Base-by-base conservation (phyloP, 92 coral and sea anemone species). In the Bergia puertoricense region DNA sequence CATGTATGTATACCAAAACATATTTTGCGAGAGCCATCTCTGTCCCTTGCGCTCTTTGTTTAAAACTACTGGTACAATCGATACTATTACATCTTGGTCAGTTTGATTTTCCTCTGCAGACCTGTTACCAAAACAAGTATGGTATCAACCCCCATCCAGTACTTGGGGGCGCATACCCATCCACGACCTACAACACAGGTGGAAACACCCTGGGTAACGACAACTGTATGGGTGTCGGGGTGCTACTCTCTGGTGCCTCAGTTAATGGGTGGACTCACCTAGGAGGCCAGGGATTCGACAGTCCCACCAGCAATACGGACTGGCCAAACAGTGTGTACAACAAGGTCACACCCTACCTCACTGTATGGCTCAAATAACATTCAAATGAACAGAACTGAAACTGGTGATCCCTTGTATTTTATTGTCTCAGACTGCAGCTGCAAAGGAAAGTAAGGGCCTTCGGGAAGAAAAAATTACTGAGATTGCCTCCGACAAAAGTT, bases 221-320 rank as follows among this genome's bases (percentile, higher is more conserved):
- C 77, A 66, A 83, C 56, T 83, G 86, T 38, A 83, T 83, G 86
- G 51, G 59, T 10, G 77, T 83, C 10, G 86, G 86, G 16, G 86
- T 83, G 14, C 77, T 22, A 20, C 51, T 38, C 30, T 9, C 13
- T 37, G 57, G 86, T 7, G 22, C 51, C 40, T 5, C 86, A 15
- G 38, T 23, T 18, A 16, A 83, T n/a, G 86, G 86, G 57, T 83
- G 86, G 86, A 72, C 76, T 5, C 76, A 72, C 5, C 30, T 30
- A 8, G 36, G 36, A 5, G 76, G 76, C 76, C 36, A 72, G 43
- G 76, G 76, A 2, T 72, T 72, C 42, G 76, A 72, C 76, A 72
- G 43, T 72, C 76, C 76, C 14, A 30, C 76, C 43, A 72, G 76
- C 5, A 72, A 72, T 72, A 36, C 76, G 4, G 76, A 72, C 76